Evolutionary conservation across 92 coral and sea anemone genomes (phyloP).

Genomic region (Actinernus sp.): DNA sequence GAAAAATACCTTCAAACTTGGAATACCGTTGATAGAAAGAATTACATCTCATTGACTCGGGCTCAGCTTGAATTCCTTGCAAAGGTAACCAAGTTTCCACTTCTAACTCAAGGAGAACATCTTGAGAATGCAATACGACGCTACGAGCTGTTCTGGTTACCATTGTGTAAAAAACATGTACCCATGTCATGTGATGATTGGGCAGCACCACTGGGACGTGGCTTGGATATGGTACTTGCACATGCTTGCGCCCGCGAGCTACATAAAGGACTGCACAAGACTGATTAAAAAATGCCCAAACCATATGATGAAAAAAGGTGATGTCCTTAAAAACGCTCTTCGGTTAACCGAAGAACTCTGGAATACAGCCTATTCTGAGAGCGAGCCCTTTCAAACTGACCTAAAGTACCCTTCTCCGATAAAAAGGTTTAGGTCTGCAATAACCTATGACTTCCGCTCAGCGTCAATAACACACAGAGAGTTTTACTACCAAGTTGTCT

Average conservation of each 20-base stretch:
- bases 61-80: constrained; percentile 34
- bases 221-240: constrained; percentile 85
- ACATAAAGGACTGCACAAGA: constrained; percentile 45
- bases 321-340: constrained; percentile 25
- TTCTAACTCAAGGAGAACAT: constrained; percentile 44
- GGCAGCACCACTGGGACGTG: constrained; percentile 69
- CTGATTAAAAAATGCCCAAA: constrained; percentile 48
- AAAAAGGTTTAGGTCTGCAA: constrained; percentile 16
- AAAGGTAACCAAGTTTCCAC: constrained; percentile 40
- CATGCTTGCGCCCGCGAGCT: constrained; percentile 55
- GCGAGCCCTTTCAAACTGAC: constrained; percentile 58
- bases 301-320: no score
- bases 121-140: constrained; percentile 68
- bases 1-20: constrained; percentile 28
- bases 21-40: constrained; percentile 23
- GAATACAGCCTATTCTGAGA: constrained; percentile 47
- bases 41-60: constrained; percentile 9
- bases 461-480: constrained; percentile 30
- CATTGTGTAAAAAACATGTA: constrained; percentile 38
- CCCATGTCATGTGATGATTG: constrained; percentile 46
- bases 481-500: constrained; percentile 60
- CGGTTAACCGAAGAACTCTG: constrained; percentile 54
- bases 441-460: constrained; percentile 43
- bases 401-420: neutral
- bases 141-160: constrained; percentile 63